phyloP scores from a whole-genome alignment of 2,797 vertebrate genomes.

The Eurystomus glaucurus region DNA sequence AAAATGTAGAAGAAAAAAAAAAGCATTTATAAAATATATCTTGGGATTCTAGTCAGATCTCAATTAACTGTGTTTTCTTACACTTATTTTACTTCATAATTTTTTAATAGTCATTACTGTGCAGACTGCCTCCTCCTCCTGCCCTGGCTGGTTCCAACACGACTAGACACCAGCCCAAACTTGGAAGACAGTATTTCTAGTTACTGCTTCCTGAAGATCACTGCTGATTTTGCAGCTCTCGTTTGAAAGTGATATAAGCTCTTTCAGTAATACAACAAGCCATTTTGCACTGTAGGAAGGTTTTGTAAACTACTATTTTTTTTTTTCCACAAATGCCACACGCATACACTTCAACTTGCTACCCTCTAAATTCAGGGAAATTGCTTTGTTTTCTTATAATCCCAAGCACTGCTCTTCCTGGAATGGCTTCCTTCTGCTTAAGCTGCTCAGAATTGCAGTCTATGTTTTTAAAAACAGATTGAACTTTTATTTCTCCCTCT shows the following conservation, averaged over 20 bases:
- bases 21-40: not conserved
- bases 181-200: not conserved
- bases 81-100: not conserved
- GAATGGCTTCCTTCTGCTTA: not conserved
- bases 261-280: not conserved
- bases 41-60: no score
- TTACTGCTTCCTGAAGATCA: not conserved
- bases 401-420: not conserved
- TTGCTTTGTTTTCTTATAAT: not conserved
- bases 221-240: not conserved
- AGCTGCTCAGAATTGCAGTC: not conserved
- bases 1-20: not conserved
- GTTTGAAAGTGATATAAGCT: not conserved
- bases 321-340: not conserved
- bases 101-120: not conserved
- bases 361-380: not conserved
- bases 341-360: not conserved
- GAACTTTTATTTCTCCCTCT: not conserved
- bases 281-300: not conserved
- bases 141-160: not conserved
- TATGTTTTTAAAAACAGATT: not conserved
- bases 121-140: not conserved
- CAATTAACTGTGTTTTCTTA: not conserved
- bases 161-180: slow-evolving; percentile 22
- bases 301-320: not conserved